phyloP scores from a whole-genome alignment of 2,797 vertebrate genomes.

The Xenentodon cancila region DNA sequence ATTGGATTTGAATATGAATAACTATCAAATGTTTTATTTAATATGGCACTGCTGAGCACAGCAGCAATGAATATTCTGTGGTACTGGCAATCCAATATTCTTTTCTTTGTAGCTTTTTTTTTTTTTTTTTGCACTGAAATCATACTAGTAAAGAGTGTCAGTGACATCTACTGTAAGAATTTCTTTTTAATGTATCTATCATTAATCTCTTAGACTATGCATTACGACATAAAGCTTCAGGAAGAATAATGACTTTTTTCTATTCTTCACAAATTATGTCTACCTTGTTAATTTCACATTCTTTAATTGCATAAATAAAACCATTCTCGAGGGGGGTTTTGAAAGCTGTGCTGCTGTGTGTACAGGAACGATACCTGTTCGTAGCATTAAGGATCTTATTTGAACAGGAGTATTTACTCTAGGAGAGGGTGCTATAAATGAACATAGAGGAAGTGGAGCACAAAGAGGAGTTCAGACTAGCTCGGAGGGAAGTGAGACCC shows the following conservation, averaged over 20 bases:
- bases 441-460: conserved; percentile 70
- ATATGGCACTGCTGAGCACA: conserved; percentile 2
- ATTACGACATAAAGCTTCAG: conserved; percentile 20
- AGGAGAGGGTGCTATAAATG: conserved; percentile 75
- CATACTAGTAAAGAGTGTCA: not conserved
- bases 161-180: not conserved
- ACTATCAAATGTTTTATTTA: conserved; percentile 23
- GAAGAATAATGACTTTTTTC: conserved; percentile 53
- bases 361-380: conserved; percentile 54
- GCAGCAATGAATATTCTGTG: conserved; percentile 14
- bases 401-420: conserved; percentile 77
- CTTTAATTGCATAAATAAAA: conserved; percentile 59
- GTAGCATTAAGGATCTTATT: conserved; percentile 64
- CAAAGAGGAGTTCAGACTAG: conserved; percentile 68
- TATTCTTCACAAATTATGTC: conserved; percentile 17
- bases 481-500: conserved; percentile 60
- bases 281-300: conserved; percentile 49
- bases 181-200: no score
- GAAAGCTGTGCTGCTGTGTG: conserved; percentile 38
- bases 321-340: conserved; percentile 41
- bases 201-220: not conserved
- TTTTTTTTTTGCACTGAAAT: not conserved
- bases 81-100: conserved; percentile 10
- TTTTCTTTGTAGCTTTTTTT: not conserved
- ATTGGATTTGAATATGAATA: conserved; percentile 16